phyloP scores from a whole-genome alignment of 2,888 invertebrate species.

The Drosophila histrio region DNA sequence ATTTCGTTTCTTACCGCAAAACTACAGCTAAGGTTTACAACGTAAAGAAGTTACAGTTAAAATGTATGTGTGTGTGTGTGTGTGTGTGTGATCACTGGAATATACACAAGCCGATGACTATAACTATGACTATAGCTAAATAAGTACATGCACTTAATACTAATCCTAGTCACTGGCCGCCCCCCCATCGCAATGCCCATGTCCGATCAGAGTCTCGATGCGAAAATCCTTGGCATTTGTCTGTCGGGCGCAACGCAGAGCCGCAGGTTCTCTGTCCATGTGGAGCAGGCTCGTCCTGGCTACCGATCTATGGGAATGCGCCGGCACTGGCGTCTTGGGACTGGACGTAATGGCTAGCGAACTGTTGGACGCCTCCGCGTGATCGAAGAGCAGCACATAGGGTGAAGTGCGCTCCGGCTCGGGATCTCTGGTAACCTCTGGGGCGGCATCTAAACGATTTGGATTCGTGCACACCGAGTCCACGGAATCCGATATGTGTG shows the following conservation, averaged over 20 bases:
- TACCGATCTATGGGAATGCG: conserved; percentile 37
- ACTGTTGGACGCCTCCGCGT: conserved; percentile 77
- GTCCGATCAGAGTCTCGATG: conserved; percentile 84
- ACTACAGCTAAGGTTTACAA: conserved; percentile 53
- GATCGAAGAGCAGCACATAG: conserved; percentile 79
- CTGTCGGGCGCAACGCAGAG: conserved; percentile 72
- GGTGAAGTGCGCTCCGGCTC: conserved; percentile 63
- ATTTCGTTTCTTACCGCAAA: conserved; percentile 6
- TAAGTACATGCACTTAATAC: background rate
- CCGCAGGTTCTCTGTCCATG: conserved; percentile 72
- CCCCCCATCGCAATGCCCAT: conserved; percentile 69
- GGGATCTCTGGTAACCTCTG: conserved; percentile 45
- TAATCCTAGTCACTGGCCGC: conserved; percentile 71
- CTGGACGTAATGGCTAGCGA: conserved; percentile 73
- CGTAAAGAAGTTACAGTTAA: conserved; percentile 54
- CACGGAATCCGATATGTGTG: conserved; percentile 83
- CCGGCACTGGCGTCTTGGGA: conserved; percentile 61
- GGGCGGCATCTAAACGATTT: conserved; percentile 68
- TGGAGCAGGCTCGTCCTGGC: conserved; percentile 42
- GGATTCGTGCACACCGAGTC: conserved; percentile 81
- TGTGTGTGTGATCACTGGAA: conserved; percentile 46
- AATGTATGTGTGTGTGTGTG: conserved; percentile 28
- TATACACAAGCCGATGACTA: conserved; percentile 40
- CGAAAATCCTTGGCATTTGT: conserved; percentile 83
- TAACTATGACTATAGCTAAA: background rate